Evolutionary conservation across 1,140 invertebrate species (phyloP).

Genomic region (Pseudomyrmex pallidus): DNA sequence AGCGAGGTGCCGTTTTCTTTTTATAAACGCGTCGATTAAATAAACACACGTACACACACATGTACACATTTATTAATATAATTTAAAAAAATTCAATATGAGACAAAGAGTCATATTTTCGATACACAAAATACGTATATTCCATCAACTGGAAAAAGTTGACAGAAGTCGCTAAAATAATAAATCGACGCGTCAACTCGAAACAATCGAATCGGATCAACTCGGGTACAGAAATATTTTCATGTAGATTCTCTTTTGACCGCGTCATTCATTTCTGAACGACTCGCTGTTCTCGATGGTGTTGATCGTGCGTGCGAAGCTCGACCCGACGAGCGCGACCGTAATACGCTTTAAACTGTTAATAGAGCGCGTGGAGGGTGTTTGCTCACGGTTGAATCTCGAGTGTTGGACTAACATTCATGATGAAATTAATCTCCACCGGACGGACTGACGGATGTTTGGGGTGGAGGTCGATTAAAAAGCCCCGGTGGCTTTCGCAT

Average conservation of each 20-base stretch:
- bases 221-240: constrained; percentile 12
- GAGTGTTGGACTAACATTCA: constrained; percentile 85
- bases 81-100: too few relatives aligned
- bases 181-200: neutral
- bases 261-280: constrained; percentile 15
- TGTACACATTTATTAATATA: too few relatives aligned
- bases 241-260: constrained; percentile 26
- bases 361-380: constrained; percentile 81
- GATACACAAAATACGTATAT: too few relatives aligned
- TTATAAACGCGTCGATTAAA: constrained; percentile 20
- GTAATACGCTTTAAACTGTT: constrained; percentile 83
- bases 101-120: too few relatives aligned
- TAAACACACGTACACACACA: too few relatives aligned
- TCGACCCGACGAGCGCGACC: constrained; percentile 54
- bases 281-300: constrained; percentile 3
- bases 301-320: constrained; percentile 55
- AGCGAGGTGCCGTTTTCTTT: constrained; percentile 14
- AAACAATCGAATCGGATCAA: constrained; percentile 22
- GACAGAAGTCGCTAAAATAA: neutral
- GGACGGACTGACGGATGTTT: constrained; percentile 49
- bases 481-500: constrained; percentile 73
- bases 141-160: too few relatives aligned
- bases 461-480: constrained; percentile 76
- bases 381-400: constrained; percentile 83
- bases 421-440: constrained; percentile 85